Conservation (phyloP, 53 echinoderm and acorn worm genomes). For the Stichopus horrens region DNA sequence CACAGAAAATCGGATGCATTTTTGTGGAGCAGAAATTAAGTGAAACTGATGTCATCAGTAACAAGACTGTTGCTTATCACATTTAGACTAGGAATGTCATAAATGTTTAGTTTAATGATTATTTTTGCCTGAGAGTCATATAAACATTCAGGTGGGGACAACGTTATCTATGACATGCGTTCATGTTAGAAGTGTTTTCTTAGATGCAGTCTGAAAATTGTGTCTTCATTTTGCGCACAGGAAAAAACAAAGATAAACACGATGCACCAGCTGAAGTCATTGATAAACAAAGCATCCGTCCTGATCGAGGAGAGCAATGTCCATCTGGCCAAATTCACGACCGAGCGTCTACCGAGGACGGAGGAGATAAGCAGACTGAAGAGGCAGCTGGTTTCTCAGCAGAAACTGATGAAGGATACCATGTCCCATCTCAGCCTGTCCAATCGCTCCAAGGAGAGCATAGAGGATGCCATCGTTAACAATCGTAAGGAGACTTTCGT, state of each 20-base stretch:
- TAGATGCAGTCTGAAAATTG: too few relatives aligned
- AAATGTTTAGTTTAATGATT: too few relatives aligned
- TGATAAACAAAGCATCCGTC: constrained; percentile 53
- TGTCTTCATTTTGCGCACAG: neutral
- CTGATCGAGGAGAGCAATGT: constrained; percentile 69
- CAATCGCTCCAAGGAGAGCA: constrained; percentile 83
- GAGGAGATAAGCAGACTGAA: constrained; percentile 70
- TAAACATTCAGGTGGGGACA: too few relatives aligned
- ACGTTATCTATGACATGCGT: too few relatives aligned
- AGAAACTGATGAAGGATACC: constrained; percentile 82
- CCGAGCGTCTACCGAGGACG: constrained; percentile 59
- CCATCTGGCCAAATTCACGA: constrained; percentile 76
- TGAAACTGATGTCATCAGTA: too few relatives aligned
- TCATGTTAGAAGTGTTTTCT: too few relatives aligned
- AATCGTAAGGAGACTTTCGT: constrained; percentile 60
- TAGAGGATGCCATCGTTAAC: constrained; percentile 81
- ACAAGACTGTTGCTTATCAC: too few relatives aligned
- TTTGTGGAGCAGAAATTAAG: too few relatives aligned
- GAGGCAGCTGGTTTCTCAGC: constrained; percentile 71
- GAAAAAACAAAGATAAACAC: neutral
- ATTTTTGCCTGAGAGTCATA: too few relatives aligned
- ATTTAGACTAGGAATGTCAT: too few relatives aligned
- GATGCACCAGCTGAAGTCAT: constrained; percentile 39
- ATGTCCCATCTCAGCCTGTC: constrained; percentile 48
- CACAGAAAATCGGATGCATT: too few relatives aligned